Percentiles rank a stretch among this genome's conserved stretches.
Conservation (phyloP, 2,113 vertebrate species). For the Apodemus sylvaticus region DNA sequence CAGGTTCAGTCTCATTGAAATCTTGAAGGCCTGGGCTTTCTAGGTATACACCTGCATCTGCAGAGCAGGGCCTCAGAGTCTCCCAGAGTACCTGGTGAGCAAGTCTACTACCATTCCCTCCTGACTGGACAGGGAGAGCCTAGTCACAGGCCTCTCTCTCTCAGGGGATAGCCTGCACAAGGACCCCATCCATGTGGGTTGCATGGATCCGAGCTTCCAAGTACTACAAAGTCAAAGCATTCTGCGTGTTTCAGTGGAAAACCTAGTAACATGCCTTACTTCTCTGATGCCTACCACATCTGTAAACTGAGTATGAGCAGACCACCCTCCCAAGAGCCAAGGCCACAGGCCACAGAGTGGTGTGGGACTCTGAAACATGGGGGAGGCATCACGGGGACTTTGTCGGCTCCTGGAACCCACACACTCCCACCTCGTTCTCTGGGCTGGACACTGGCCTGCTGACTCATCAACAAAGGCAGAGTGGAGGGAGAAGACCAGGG, state of each 20-base stretch:
- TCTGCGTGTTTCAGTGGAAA: neutral
- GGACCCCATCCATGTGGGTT: too few relatives aligned
- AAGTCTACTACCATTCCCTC: neutral
- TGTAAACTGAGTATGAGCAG: accelerated
- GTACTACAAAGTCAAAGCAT: neutral
- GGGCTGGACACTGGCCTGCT: neutral
- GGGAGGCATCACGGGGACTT: neutral
- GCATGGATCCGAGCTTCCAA: neutral
- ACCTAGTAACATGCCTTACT: neutral
- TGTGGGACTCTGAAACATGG: too few relatives aligned
- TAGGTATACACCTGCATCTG: too few relatives aligned
- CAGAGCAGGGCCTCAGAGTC: neutral
- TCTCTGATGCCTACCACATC: neutral
- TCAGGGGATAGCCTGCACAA: accelerated
- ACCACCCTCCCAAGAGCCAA: neutral
- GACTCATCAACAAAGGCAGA: neutral
- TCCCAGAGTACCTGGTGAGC: too few relatives aligned
- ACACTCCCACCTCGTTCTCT: neutral
- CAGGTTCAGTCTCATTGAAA: too few relatives aligned
- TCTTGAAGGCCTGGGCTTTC: neutral
- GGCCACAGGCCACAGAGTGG: neutral
- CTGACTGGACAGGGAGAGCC: neutral
- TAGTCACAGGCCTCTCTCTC: neutral
- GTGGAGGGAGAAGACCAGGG: neutral
- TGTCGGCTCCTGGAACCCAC: too few relatives aligned